Percentiles rank a stretch among this genome's conserved stretches.
These are phyloP conservation scores for Barypeithes pellucidus DNA, from an alignment of 2,888 invertebrate species.

Conservation along the genomic window DNA sequence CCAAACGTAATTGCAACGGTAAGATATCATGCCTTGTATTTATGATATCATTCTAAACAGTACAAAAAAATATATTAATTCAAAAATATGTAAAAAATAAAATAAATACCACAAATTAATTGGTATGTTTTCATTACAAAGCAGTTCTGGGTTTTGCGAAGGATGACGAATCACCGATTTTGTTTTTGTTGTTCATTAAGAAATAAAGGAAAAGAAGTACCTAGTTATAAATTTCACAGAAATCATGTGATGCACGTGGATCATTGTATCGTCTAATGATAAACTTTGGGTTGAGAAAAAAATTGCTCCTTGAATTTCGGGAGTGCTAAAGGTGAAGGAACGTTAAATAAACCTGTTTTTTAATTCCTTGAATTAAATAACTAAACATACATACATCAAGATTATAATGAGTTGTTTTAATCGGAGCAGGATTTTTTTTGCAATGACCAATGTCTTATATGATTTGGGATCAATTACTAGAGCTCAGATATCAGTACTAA, in stretches of 20 bases:
- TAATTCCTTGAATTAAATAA: neutral
- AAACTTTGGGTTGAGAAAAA: neutral
- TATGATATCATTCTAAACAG: too few relatives aligned
- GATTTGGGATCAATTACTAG: too few relatives aligned
- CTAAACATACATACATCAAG: too few relatives aligned
- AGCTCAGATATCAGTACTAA: too few relatives aligned
- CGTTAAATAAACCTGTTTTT: neutral
- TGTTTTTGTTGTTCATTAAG: neutral
- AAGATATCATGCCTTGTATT: too few relatives aligned
- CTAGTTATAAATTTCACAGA: neutral
- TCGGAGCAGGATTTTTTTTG: too few relatives aligned
- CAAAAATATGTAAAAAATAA: constrained; percentile 1
- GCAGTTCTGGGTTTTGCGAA: neutral
- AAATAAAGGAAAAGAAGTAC: neutral
- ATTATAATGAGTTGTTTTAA: too few relatives aligned
- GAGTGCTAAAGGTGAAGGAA: neutral
- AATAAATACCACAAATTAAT: constrained; percentile 1
- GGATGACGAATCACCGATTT: neutral
- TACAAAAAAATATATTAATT: neutral
- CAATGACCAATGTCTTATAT: too few relatives aligned
- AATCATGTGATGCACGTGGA: neutral
- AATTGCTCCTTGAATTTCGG: neutral
- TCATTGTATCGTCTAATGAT: neutral
- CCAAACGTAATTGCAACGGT: too few relatives aligned
- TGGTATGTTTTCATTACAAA: neutral